Percentiles rank a stretch among this genome's conserved stretches.
phyloP scores from a whole-genome alignment of 2,888 invertebrate genomes.

The Ischnura elegans region DNA sequence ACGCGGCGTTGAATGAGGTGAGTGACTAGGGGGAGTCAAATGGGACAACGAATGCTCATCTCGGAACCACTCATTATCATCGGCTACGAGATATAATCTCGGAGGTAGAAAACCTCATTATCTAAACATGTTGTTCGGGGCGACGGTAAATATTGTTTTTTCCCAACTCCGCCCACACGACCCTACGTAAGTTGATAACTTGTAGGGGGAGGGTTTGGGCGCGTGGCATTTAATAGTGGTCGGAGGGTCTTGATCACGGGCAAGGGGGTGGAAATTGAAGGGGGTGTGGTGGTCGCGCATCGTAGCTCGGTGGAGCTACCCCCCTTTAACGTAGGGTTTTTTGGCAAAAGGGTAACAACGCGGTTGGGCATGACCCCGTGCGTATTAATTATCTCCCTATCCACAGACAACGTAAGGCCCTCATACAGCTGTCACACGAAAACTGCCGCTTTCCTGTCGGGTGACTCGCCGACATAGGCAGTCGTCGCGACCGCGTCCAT shows the following conservation, averaged over 20 bases:
- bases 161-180: neutral
- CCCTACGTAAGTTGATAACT: neutral
- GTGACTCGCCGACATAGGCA: neutral
- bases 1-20: neutral
- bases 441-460: conserved; percentile 6
- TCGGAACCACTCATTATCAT: conserved; percentile 59
- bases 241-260: neutral
- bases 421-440: conserved; percentile 58
- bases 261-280: neutral
- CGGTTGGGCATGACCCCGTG: conserved; percentile 8
- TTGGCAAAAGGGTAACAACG: conserved; percentile 42
- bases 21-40: neutral
- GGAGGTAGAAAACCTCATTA: conserved; percentile 49
- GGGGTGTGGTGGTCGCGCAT: conserved; percentile 17
- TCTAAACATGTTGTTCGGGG: conserved; percentile 59
- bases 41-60: conserved; percentile 59
- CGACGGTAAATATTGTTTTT: conserved; percentile 65
- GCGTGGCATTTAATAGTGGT: neutral
- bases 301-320: neutral
- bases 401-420: neutral
- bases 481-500: conserved; percentile 32
- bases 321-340: neutral
- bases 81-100: conserved; percentile 53
- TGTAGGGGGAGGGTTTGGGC: neutral
- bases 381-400: conserved; percentile 41